Evolutionary conservation across 2,888 invertebrate species (phyloP).

Genomic region (Drosophila mercatorum): DNA sequence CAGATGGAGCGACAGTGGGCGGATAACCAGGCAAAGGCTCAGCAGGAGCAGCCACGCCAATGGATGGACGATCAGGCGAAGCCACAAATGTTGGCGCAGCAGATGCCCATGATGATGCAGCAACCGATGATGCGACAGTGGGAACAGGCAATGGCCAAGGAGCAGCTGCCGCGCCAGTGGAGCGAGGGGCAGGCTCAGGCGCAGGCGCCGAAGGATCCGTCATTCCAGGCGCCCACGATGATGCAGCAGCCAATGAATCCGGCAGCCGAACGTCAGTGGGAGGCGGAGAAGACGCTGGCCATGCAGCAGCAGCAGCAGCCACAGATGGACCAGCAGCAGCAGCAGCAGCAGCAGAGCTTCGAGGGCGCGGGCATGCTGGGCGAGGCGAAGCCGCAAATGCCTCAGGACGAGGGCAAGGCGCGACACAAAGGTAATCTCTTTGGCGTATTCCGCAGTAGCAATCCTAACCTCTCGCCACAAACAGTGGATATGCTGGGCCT

Average conservation of each 20-base stretch:
- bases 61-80: slow-evolving; percentile 16
- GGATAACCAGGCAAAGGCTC: neutral
- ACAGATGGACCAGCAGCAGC: slow-evolving; percentile 6
- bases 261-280: slow-evolving; percentile 32
- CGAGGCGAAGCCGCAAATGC: slow-evolving; percentile 72
- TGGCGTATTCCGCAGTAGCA: slow-evolving; percentile 70
- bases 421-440: slow-evolving; percentile 82
- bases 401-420: slow-evolving; percentile 55
- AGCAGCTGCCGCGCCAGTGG: neutral
- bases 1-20: no score
- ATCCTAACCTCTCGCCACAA: slow-evolving; percentile 37
- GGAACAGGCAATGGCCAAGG: slow-evolving; percentile 13
- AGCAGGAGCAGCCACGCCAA: slow-evolving; percentile 12
- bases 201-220: slow-evolving; percentile 16
- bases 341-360: slow-evolving; percentile 2
- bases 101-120: neutral
- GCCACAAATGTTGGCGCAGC: slow-evolving; percentile 6
- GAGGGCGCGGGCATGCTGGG: slow-evolving; percentile 31
- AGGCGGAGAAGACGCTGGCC: slow-evolving; percentile 35
- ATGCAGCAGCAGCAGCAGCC: slow-evolving; percentile 22
- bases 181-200: slow-evolving; percentile 11
- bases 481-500: slow-evolving; percentile 54
- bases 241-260: slow-evolving; percentile 9
- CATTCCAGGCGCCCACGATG: neutral
- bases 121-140: slow-evolving; percentile 12